Percentiles rank a stretch among this genome's conserved stretches.
Conservation (phyloP, 2,888 invertebrate species). For the Cryptops parisi region DNA sequence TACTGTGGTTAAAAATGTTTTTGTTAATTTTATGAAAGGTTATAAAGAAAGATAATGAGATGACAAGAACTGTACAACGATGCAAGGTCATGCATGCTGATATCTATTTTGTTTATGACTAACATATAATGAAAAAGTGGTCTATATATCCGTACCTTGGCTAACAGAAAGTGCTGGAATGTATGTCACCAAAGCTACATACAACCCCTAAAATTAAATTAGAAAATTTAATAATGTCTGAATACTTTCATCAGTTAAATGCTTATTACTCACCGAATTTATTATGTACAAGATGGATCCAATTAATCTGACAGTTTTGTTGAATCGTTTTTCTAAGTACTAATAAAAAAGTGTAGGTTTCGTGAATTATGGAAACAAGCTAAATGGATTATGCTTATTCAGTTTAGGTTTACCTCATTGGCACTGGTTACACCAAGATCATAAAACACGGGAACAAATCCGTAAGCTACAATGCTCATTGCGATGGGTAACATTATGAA, state of each 20-base stretch:
- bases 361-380: too few species aligned
- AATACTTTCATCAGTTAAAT: background rate
- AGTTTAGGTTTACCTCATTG: conserved; percentile 8
- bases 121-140: too few species aligned
- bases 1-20: conserved; percentile 11
- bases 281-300: background rate
- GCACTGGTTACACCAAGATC: conserved; percentile 8
- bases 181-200: conserved; percentile 8
- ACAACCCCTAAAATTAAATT: background rate
- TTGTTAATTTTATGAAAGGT: background rate
- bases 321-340: background rate
- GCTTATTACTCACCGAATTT: background rate
- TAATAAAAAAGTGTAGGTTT: too few species aligned
- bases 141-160: conserved; percentile 4
- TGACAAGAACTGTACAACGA: too few species aligned
- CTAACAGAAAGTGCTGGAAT: conserved; percentile 9
- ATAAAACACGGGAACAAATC: conserved; percentile 5
- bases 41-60: too few species aligned
- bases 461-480: background rate
- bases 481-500: background rate
- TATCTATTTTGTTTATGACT: too few species aligned
- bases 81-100: too few species aligned
- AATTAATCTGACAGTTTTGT: background rate
- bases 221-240: background rate
- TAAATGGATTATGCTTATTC: too few species aligned